phyloP scores from a whole-genome alignment of 2,797 vertebrate genomes.

The Pteropus rufus region DNA sequence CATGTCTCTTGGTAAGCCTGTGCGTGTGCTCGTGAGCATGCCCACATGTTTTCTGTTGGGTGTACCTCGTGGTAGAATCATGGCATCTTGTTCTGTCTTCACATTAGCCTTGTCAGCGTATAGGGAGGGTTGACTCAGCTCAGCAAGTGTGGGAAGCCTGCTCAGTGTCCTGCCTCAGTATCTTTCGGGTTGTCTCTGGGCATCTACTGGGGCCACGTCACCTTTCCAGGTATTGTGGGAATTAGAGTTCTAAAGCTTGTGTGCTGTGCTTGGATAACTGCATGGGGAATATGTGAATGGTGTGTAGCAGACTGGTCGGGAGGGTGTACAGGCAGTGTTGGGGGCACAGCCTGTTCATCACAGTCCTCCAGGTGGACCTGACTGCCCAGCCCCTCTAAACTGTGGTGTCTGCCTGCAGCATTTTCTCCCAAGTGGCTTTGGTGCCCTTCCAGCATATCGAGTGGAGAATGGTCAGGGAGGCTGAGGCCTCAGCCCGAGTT shows the following conservation, averaged over 20 bases:
- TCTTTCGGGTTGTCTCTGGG: neutral
- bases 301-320: neutral
- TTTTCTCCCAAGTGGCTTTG: neutral
- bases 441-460: neutral
- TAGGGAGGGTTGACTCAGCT: neutral
- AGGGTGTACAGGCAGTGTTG: rapidly evolving
- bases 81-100: neutral
- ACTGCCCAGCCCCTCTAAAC: neutral
- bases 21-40: rapidly evolving
- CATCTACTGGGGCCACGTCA: neutral
- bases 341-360: neutral
- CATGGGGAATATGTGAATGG: neutral
- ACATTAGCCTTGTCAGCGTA: neutral
- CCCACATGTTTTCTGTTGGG: neutral
- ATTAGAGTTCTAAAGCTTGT: neutral
- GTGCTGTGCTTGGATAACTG: neutral
- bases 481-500: neutral
- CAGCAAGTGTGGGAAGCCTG: neutral
- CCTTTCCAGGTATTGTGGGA: neutral
- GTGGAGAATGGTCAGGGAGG: neutral
- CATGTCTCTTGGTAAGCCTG: neutral
- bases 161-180: neutral
- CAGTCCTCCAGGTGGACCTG: neutral
- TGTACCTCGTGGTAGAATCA: neutral
- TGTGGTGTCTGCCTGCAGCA: neutral